Base-by-base conservation (phyloP, 2,888 invertebrate genomes). In the Pemphredon lugubris region DNA sequence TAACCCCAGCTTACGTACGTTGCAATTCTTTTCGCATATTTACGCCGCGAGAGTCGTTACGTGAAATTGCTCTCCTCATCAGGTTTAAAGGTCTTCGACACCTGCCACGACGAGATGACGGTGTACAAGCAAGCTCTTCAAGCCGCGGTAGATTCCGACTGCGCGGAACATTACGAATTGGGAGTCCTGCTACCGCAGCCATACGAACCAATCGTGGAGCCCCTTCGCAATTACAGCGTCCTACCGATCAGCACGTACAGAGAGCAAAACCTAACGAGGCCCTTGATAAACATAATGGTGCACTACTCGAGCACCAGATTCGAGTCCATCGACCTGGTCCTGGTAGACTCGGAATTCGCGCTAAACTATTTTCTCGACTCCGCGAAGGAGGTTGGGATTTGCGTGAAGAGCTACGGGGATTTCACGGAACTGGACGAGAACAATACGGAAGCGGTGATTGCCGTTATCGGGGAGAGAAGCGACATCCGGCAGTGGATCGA, bases 41-140 rank as follows among this genome's bases (percentile, higher is more conserved):
- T n/a, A n/a, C n/a, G n/a, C n/a, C n/a, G n/a, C n/a, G n/a, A n/a
- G n/a, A n/a, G n/a, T n/a, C n/a, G n/a, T n/a, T n/a, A n/a, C n/a
- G n/a, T n/a, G n/a, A n/a, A n/a, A n/a, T n/a, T n/a, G n/a, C n/a
- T n/a, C n/a, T n/a, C n/a, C n/a, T n/a, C n/a, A n/a, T n/a, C 61
- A 89, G 89, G 89, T n/a, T 11, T 89, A 2, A 87, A 84, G 45
- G 65, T 89, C 20, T 85, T 84, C 66, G 89, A 89, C 75, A 89
- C 88, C n/a, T 89, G 89, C 61, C 84, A 85, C 61, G 86, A 89
- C 58, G 81, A 83, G 42, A 75, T 83, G 72, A 79, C 81, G 2
- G 86, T 86, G 57, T 88, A 87, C 77, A 88, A 87, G 61, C 86
- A 87, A 63, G 81, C 86, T 0, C 59, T 89, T 40, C 75, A 82